phyloP scores from a whole-genome alignment of 2,797 vertebrate genomes.

The Gallinago nigripennis region DNA sequence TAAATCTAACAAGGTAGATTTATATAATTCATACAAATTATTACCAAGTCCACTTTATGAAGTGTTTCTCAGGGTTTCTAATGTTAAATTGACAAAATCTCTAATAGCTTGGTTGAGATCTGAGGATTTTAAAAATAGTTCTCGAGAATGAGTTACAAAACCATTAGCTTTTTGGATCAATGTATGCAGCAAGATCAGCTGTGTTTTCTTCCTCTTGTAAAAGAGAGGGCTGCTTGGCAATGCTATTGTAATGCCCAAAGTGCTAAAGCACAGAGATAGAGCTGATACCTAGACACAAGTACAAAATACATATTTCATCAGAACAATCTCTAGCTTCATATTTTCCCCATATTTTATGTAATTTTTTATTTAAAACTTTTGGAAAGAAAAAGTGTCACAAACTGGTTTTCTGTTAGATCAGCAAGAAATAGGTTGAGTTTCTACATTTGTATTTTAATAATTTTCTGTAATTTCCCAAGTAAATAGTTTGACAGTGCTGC shows the following conservation, averaged over 20 bases:
- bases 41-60: background rate
- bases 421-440: background rate
- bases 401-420: background rate
- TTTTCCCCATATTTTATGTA: background rate
- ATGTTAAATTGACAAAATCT: background rate
- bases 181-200: background rate
- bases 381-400: background rate
- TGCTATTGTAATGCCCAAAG: background rate
- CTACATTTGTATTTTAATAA: background rate
- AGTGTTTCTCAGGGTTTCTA: background rate
- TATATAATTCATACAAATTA: background rate
- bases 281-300: background rate
- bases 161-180: background rate
- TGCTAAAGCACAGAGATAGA: background rate
- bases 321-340: background rate
- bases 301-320: background rate
- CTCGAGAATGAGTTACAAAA: background rate
- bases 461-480: background rate
- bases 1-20: background rate
- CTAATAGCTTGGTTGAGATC: background rate
- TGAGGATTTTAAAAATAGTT: background rate
- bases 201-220: background rate
- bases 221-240: background rate
- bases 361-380: background rate
- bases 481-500: background rate